Evolutionary conservation across 2,113 vertebrate genomes (phyloP).

Genomic region (Labrus mixtus): DNA sequence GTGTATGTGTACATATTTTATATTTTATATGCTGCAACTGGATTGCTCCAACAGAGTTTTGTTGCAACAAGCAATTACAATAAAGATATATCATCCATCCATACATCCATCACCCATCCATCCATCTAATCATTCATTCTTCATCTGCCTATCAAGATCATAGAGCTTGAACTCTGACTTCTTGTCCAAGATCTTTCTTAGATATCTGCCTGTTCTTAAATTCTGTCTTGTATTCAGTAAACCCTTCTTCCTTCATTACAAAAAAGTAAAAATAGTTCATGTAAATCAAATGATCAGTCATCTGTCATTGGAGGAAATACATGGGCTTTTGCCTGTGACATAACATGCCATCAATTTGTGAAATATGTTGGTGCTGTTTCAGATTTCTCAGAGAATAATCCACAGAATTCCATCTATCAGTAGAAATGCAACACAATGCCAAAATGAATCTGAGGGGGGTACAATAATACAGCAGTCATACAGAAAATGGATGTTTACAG

Average conservation of each 20-base stretch:
- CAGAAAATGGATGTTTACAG: conserved; percentile 21
- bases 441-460: conserved; percentile 5
- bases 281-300: background rate
- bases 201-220: background rate
- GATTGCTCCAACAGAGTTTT: too few relatives aligned
- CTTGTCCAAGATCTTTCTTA: background rate
- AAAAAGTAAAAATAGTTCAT: background rate
- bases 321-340: background rate
- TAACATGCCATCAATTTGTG: background rate
- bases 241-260: background rate
- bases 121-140: background rate
- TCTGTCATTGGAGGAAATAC: background rate
- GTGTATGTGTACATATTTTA: too few relatives aligned
- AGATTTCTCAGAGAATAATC: conserved; percentile 1
- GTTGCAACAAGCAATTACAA: too few relatives aligned
- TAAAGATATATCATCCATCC: too few relatives aligned
- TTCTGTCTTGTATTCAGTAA: conserved; percentile 3
- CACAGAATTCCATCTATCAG: conserved; percentile 22
- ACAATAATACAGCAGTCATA: conserved; percentile 37
- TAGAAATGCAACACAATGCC: conserved; percentile 43
- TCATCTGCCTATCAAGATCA: background rate
- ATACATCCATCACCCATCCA: background rate
- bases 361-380: background rate
- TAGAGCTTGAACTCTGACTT: background rate
- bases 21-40: too few relatives aligned